Evolutionary conservation across 2,797 vertebrate genomes (phyloP).

Genomic region (Potorous gilbertii): DNA sequence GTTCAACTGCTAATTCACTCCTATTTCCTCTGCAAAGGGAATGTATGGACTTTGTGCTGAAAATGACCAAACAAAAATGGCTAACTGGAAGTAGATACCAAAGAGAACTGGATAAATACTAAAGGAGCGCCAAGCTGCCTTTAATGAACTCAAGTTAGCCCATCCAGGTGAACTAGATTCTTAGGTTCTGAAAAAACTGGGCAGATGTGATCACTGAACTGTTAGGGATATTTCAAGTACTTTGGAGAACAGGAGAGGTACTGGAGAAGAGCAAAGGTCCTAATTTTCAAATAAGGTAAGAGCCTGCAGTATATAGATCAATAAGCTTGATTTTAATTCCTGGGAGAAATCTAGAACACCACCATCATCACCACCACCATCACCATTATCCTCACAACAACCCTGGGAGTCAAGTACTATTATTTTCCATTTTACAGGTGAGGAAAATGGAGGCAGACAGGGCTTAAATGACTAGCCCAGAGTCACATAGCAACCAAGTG

Average conservation of each 20-base stretch:
- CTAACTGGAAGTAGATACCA: not conserved
- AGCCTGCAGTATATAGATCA: not conserved
- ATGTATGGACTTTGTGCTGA: not conserved
- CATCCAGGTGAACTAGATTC: not conserved
- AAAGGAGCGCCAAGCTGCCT: not conserved
- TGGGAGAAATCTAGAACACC: not conserved
- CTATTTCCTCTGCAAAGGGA: not conserved
- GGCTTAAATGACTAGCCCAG: not conserved
- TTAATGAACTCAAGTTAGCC: not conserved
- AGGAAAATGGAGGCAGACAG: not conserved
- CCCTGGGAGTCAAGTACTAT: not conserved
- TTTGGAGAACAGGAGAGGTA: not conserved
- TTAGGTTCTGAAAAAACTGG: not conserved
- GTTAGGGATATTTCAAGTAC: not conserved
- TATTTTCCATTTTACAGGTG: not conserved
- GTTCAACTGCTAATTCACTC: not conserved
- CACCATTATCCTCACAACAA: not conserved
- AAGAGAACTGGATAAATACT: not conserved
- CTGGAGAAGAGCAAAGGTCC: not conserved
- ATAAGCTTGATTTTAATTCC: not conserved
- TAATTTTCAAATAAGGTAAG: not conserved
- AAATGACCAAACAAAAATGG: not conserved
- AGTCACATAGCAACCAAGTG: not conserved
- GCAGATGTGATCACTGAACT: not conserved
- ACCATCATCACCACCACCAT: not conserved